Conservation (phyloP, 1,140 invertebrate genomes). For the Halyomorpha halys region DNA sequence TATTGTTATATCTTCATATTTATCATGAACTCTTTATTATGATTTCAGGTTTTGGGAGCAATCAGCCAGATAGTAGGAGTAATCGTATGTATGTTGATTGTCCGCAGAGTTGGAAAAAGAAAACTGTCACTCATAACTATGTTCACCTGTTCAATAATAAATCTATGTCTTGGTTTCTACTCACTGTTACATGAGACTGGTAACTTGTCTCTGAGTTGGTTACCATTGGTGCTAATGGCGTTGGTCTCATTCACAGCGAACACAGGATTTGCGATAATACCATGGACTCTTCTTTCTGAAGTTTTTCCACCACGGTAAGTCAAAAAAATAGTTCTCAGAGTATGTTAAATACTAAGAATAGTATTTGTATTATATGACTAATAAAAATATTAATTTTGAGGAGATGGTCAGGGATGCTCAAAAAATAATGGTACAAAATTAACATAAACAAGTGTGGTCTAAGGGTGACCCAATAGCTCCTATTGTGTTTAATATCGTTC, state of each 20-base stretch:
- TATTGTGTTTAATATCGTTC: too few species aligned
- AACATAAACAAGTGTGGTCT: too few species aligned
- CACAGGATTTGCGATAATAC: constrained; percentile 30
- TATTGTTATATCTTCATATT: too few species aligned
- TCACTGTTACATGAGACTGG: constrained; percentile 5
- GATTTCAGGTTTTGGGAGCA: constrained; percentile 25
- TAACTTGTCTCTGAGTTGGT: constrained; percentile 22
- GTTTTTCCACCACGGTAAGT: constrained; percentile 33
- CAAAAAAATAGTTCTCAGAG: neutral
- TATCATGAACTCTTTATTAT: neutral
- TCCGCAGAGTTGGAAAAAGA: constrained; percentile 35
- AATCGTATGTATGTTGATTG: constrained; percentile 26
- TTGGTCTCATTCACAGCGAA: constrained; percentile 28
- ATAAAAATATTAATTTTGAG: too few species aligned
- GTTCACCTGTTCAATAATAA: constrained; percentile 27
- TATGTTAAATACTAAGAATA: too few species aligned
- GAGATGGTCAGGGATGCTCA: too few species aligned
- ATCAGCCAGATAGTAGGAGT: constrained; percentile 23
- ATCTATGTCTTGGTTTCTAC: constrained; percentile 28
- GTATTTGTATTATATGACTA: too few species aligned
- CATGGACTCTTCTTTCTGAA: constrained; percentile 33
- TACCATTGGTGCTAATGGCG: constrained; percentile 29
- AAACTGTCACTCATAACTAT: constrained; percentile 36
- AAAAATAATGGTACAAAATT: too few species aligned
- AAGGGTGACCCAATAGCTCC: too few species aligned